phyloP scores from a whole-genome alignment of 2,797 vertebrate species.

The Gymnothorax reevesii region DNA sequence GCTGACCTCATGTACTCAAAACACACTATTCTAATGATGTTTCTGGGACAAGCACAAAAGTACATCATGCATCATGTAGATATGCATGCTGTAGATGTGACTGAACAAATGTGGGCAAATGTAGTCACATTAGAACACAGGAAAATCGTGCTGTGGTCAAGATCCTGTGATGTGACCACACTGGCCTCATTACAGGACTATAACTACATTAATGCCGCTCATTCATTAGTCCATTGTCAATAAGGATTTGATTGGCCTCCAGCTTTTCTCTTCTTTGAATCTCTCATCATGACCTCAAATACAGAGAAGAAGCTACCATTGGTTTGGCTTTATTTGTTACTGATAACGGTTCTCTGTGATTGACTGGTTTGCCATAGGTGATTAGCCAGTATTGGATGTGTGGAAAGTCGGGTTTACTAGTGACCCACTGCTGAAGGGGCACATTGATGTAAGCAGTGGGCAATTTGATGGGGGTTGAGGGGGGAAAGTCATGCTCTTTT shows the following conservation, averaged over 20 bases:
- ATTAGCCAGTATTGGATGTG: background rate
- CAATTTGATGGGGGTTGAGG: too few relatives aligned
- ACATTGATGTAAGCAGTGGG: too few relatives aligned
- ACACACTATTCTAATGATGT: background rate
- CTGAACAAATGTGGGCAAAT: background rate
- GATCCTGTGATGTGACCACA: background rate
- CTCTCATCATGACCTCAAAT: background rate
- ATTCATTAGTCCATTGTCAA: background rate
- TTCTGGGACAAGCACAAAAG: background rate
- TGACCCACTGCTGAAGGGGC: too few relatives aligned
- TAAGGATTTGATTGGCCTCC: background rate
- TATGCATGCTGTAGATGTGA: background rate
- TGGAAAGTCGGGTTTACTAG: too few relatives aligned
- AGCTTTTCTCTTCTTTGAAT: background rate
- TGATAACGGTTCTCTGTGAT: too few relatives aligned
- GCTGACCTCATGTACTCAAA: background rate
- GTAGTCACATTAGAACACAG: too few relatives aligned
- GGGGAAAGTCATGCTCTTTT: too few relatives aligned
- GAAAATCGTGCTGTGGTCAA: too few relatives aligned
- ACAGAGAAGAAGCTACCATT: too few relatives aligned
- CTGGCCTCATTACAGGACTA: background rate
- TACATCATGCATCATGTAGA: background rate
- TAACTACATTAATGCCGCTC: background rate
- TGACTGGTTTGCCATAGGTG: background rate
- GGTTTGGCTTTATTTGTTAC: background rate